These are phyloP conservation scores for Sibirionetta formosa DNA, from an alignment of 2,797 vertebrate species.

Conservation along the genomic window DNA sequence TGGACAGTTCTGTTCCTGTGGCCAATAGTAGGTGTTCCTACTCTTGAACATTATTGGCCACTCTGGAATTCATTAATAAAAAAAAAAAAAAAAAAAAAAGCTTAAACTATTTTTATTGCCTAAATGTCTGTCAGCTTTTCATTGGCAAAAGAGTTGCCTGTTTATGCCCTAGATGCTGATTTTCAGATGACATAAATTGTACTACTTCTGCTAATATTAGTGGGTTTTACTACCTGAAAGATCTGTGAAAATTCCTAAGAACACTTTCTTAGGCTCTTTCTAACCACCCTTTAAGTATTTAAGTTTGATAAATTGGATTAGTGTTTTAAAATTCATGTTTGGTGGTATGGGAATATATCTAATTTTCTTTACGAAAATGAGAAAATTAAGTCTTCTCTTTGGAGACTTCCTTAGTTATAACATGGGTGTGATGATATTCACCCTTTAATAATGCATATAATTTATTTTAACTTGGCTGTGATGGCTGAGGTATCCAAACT, in stretches of 20 bases:
- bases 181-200: neutral
- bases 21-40: neutral
- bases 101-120: neutral
- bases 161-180: neutral
- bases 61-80: rapidly evolving
- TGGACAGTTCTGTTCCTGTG: rapidly evolving
- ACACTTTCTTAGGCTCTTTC: neutral
- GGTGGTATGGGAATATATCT: constrained; percentile 56
- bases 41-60: neutral
- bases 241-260: neutral
- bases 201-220: neutral
- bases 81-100: rapidly evolving
- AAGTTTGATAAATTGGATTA: constrained; percentile 36
- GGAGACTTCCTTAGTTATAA: constrained; percentile 52
- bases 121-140: neutral
- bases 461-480: constrained; percentile 51
- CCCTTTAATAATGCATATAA: constrained; percentile 51
- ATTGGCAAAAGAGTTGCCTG: neutral
- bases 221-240: neutral
- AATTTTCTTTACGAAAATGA: constrained; percentile 72
- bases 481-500: constrained; percentile 18
- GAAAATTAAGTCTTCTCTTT: constrained; percentile 67
- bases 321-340: constrained; percentile 64
- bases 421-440: constrained; percentile 21
- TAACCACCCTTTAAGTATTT: constrained; percentile 9